Evolutionary conservation across 2,797 vertebrate species (phyloP).

Genomic region (Tragopan temminckii): DNA sequence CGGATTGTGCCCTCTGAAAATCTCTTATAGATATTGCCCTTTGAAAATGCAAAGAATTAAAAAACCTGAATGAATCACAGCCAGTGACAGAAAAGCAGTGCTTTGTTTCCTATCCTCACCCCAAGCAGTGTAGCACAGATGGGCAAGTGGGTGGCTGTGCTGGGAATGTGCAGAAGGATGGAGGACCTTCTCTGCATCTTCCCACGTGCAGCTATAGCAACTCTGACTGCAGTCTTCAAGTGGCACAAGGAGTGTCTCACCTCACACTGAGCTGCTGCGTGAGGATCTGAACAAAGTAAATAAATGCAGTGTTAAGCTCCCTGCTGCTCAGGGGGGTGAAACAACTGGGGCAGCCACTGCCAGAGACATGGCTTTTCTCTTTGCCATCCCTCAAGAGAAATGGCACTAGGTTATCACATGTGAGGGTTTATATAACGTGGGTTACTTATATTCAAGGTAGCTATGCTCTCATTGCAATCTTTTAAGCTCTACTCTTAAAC

Average conservation of each 20-base stretch:
- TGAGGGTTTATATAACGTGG: not conserved
- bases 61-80: fast-evolving
- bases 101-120: not conserved
- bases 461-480: not conserved
- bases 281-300: not conserved
- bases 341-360: fast-evolving
- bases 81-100: fast-evolving
- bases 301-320: not conserved
- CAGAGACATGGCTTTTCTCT: not conserved
- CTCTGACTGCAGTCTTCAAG: not conserved
- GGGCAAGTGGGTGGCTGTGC: not conserved
- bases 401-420: not conserved
- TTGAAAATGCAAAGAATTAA: not conserved
- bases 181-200: fast-evolving
- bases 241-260: not conserved
- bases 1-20: not conserved
- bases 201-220: not conserved
- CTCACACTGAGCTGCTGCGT: not conserved
- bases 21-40: not conserved
- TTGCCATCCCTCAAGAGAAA: not conserved
- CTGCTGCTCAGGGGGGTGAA: fast-evolving
- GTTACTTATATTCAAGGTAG: not conserved
- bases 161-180: fast-evolving
- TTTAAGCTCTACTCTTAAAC: not conserved
- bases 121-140: fast-evolving